phyloP scores from a whole-genome alignment of 2,797 vertebrate species.

The Sciurus vulgaris region DNA sequence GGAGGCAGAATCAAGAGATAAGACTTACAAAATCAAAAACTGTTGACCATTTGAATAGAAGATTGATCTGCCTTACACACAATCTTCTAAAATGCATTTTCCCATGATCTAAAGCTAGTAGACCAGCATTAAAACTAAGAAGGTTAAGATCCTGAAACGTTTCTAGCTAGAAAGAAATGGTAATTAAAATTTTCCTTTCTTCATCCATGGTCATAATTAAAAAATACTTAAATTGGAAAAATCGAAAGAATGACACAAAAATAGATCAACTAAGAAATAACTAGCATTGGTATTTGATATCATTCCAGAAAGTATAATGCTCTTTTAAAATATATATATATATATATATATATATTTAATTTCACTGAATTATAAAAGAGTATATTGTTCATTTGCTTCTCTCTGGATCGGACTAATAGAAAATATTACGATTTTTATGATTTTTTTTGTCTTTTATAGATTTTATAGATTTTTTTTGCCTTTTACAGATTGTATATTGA shows the following conservation, averaged over 20 bases:
- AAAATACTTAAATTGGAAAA: slow-evolving; percentile 41
- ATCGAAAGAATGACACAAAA: neutral
- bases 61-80: neutral
- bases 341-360: neutral
- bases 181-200: neutral
- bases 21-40: neutral
- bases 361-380: neutral
- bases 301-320: neutral
- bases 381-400: neutral
- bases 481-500: neutral
- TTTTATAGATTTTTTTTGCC: slow-evolving; percentile 22
- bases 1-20: neutral
- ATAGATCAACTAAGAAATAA: neutral
- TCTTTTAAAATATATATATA: slow-evolving; percentile 13
- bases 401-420: neutral
- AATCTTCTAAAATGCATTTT: neutral
- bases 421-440: neutral
- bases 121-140: neutral
- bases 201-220: neutral
- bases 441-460: slow-evolving; percentile 28
- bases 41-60: slow-evolving; percentile 1
- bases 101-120: neutral
- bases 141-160: neutral
- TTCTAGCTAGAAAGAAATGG: neutral
- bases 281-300: neutral